Base-by-base conservation (phyloP, 2,888 invertebrate genomes). In the Meiosimyza platycephala region DNA sequence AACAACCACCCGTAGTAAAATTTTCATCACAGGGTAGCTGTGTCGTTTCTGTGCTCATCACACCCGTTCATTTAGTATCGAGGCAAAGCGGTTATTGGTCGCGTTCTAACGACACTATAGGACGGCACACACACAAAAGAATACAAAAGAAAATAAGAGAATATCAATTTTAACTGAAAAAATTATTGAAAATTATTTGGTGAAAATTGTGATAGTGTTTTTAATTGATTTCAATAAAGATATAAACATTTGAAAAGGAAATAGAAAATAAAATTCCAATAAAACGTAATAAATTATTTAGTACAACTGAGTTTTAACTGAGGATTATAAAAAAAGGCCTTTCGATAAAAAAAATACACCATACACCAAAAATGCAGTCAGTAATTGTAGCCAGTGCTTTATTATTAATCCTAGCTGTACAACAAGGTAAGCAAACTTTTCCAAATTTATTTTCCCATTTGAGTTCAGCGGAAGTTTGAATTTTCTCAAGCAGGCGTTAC, bases 321-420 rank as follows among this genome's bases (percentile, higher is more conserved):
- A 52, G 48, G 63, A 62, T 18, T 52, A 52, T 28, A 15, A 62
- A 16, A 62, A 16, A 40, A 40, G 40, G 47, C 57, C 28, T 62
- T 55, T 13, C 13, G 62, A 70, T 6, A n/a, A 48, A 11, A 73
- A 63, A 55, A 51, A 48, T n/a, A n/a, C n/a, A 52, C 18, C 66
- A 15, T 67, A 59, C 60, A 70, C 12, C 40, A 51, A 82, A 79
- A 78, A 85, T 86, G 86, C 86, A 87, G 79, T 85, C 84, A 74
- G 78, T 86, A 77, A 80, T 85, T 76, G 77, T 86, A 79, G 84
- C 83, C 77, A 85, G 85, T 80, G 85, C 82, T 77, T 79, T 88
- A 74, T 81, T 87, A 75, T 77, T 88, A 78, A 82, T 87, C 78
- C 81, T 87, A 79, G 84, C 85, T 78, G 84, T 86, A 78, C 85